A percentile compares a stretch with the other conserved stretches of the same genome.
These are phyloP conservation scores for Hybognathus amarus DNA, from an alignment of 2,797 vertebrate genomes.

Conservation along the genomic window DNA sequence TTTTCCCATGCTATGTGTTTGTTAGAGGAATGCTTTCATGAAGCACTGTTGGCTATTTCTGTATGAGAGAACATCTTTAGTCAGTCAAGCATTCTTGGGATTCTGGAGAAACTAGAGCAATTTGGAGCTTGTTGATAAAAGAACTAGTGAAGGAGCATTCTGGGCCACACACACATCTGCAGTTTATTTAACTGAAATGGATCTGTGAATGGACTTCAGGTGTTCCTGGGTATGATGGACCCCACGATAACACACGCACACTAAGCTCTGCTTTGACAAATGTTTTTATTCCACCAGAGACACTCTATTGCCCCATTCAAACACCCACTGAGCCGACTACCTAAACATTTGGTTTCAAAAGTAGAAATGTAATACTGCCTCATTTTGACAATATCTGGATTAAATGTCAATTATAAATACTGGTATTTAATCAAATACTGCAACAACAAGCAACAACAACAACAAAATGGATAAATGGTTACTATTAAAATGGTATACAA, in stretches of 20 bases:
- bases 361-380: background rate
- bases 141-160: conserved; percentile 31
- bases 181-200: conserved; percentile 58
- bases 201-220: conserved; percentile 46
- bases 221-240: conserved; percentile 52
- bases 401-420: background rate
- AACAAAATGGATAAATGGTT: background rate
- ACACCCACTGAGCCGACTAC: background rate
- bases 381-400: background rate
- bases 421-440: background rate
- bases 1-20: conserved; percentile 49
- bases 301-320: background rate
- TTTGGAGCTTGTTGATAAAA: conserved; percentile 62
- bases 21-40: conserved; percentile 44
- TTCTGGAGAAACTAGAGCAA: conserved; percentile 62
- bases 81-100: conserved; percentile 51
- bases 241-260: conserved; percentile 38
- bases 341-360: background rate
- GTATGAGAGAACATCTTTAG: conserved; percentile 42
- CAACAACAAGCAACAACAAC: background rate
- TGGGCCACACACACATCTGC: conserved; percentile 58
- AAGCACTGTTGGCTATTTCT: conserved; percentile 37
- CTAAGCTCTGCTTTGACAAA: conserved; percentile 1
- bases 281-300: conserved; percentile 23
- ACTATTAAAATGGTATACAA: background rate